These are phyloP conservation scores for Drosophila pallidifrons DNA, from an alignment of 1,140 invertebrate genomes.

Conservation along the genomic window DNA sequence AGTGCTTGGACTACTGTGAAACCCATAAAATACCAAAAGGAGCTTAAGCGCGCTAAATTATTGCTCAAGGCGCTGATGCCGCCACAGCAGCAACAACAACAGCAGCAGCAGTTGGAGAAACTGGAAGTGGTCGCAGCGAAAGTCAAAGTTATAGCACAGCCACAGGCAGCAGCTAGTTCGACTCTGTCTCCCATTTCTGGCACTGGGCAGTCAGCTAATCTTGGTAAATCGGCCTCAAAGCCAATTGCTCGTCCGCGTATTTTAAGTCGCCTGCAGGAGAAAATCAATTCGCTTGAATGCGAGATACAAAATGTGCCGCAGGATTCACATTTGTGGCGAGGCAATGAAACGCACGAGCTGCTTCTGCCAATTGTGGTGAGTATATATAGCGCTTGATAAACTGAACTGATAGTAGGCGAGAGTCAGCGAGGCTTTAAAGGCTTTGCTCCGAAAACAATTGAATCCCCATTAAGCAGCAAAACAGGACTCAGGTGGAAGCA, in stretches of 20 bases:
- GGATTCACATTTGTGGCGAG: constrained; percentile 88
- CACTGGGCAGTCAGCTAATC: constrained; percentile 59
- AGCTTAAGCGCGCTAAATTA: constrained; percentile 82
- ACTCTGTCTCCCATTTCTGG: constrained; percentile 27
- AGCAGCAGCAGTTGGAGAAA: constrained; percentile 44
- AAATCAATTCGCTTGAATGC: constrained; percentile 87
- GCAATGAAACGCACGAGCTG: constrained; percentile 89
- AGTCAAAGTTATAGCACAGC: constrained; percentile 52
- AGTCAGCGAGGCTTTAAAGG: constrained; percentile 23
- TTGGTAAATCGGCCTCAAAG: constrained; percentile 73
- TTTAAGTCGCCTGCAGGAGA: constrained; percentile 86
- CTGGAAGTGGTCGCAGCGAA: constrained; percentile 59
- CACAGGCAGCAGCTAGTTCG: constrained; percentile 7
- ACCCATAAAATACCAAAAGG: constrained; percentile 74
- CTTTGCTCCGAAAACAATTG: constrained; percentile 59
- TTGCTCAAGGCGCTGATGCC: constrained; percentile 73
- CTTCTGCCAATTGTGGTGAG: constrained; percentile 88
- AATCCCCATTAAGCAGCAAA: constrained; percentile 50
- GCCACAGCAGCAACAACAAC: constrained; percentile 18
- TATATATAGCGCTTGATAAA: constrained; percentile 33
- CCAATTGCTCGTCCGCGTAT: constrained; percentile 81
- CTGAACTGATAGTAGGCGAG: neutral
- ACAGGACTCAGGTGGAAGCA: neutral
- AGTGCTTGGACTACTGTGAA: constrained; percentile 38
- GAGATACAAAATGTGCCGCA: constrained; percentile 87